Conservation (phyloP, 2,888 invertebrate genomes). For the Brachynemurus nebulosus region DNA sequence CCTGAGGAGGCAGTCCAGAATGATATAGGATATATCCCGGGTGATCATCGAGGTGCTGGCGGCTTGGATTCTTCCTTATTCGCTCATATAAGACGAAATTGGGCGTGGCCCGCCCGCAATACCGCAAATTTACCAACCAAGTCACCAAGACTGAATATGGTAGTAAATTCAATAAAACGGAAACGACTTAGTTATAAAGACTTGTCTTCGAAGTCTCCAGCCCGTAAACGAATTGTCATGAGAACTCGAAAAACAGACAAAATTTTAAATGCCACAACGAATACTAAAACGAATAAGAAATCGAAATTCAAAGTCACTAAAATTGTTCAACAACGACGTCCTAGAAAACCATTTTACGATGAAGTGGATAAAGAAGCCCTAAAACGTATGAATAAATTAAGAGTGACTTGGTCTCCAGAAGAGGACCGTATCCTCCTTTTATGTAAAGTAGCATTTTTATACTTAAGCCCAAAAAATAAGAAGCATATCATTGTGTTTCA, state of each 20-base stretch:
- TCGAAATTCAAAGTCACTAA: background rate
- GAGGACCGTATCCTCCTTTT: conserved; percentile 58
- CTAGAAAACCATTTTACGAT: conserved; percentile 33
- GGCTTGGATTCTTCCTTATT: conserved; percentile 59
- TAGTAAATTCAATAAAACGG: background rate
- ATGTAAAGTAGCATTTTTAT: conserved; percentile 46
- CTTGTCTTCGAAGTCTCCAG: background rate
- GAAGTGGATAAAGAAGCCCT: conserved; percentile 49
- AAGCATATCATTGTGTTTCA: conserved; percentile 31
- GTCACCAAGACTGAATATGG: background rate
- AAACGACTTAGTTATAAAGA: conserved; percentile 1
- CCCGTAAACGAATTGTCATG: background rate
- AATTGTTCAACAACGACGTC: conserved; percentile 9
- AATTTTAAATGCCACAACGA: background rate
- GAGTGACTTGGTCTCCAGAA: conserved; percentile 47
- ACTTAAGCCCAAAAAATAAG: conserved; percentile 33
- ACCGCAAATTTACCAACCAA: background rate
- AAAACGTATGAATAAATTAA: conserved; percentile 42
- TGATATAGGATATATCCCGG: conserved; percentile 50
- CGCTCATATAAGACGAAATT: conserved; percentile 48
- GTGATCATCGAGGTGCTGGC: conserved; percentile 56
- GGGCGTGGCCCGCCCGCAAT: conserved; percentile 33
- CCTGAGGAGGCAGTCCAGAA: conserved; percentile 32
- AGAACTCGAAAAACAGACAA: conserved; percentile 1
- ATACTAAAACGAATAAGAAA: conserved; percentile 9